Evolutionary conservation across 2,888 invertebrate species (phyloP), one percentile per base, ranked within the genome.

Genomic region (Caenorhabditis sp.): DNA sequence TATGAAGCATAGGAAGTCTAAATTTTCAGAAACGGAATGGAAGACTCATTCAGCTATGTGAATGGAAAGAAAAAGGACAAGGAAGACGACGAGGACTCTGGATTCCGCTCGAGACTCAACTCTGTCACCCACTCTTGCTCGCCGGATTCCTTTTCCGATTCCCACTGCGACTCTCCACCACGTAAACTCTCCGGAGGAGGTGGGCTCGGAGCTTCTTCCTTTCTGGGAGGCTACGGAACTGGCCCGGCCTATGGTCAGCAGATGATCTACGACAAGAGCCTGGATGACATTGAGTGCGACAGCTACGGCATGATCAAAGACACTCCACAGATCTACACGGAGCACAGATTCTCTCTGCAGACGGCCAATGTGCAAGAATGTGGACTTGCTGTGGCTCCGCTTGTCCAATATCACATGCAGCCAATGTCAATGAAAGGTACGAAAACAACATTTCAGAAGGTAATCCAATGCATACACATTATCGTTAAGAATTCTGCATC

Each of bases 21-120:
- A n/a, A n/a, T 20, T 26, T 68, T 52, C 41, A 73, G 72, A 46
- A 39, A 37, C 26, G 70, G 46, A 35, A 58, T 77, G 61, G 75
- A 79, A 2, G 79, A 79, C 24, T 50, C 72, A 0, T 73, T 73
- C 68, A 71, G 56, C 30, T 71, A 48, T 30, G 35, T 77, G 6
- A 59, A 46, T 9, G 22, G 61, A 4, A 75, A 73, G 56, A 78
- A 78, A 53, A 75, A 78, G 24, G 77, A 79, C 22, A 80, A 82
- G 35, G 84, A 84, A 17, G 84, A 84, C 46, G 84, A 84, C 32
- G 87, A 87, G 61, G 86, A 88, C 39, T 85, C 85, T 35, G 88
- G 87, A 35, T 87, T 88, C 80, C 74, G 83, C 26, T 79, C 76
- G 8, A 56, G 85, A 27, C 74, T 82, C 45, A 84, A 82, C 65